These are phyloP conservation scores for Tipula vernalis DNA, from an alignment of 2,888 invertebrate genomes.

Conservation along the genomic window DNA sequence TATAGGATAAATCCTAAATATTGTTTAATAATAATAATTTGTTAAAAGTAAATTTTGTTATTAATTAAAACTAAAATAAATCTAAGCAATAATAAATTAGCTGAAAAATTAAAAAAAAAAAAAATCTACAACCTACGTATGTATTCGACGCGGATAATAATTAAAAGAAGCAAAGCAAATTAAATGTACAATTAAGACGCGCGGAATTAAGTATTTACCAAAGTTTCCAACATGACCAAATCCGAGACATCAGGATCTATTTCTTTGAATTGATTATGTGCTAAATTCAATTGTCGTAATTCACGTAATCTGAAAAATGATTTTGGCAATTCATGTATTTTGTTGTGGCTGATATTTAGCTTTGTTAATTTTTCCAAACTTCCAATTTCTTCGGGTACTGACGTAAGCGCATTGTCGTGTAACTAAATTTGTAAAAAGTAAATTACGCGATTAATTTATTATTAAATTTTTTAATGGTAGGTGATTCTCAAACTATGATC, in stretches of 20 bases:
- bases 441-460: slow-evolving; percentile 9
- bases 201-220: slow-evolving; percentile 41
- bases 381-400: slow-evolving; percentile 61
- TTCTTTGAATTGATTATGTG: slow-evolving; percentile 56
- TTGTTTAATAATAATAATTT: slow-evolving; percentile 6
- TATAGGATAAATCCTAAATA: slow-evolving; percentile 62
- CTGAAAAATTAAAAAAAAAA: background rate
- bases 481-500: background rate
- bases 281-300: slow-evolving; percentile 55
- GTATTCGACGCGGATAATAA: background rate
- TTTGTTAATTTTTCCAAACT: slow-evolving; percentile 51
- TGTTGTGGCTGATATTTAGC: slow-evolving; percentile 57
- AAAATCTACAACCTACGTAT: background rate
- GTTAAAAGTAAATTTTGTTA: background rate
- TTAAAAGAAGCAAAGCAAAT: slow-evolving; percentile 9
- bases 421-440: slow-evolving; percentile 41
- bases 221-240: slow-evolving; percentile 59
- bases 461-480: background rate
- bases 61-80: slow-evolving; percentile 7
- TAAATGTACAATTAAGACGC: background rate
- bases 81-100: background rate
- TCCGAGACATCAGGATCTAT: slow-evolving; percentile 63
- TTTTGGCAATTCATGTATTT: slow-evolving; percentile 45
- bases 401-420: slow-evolving; percentile 67
- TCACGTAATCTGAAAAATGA: slow-evolving; percentile 58